Evolutionary conservation across 1,140 invertebrate genomes (phyloP).

Genomic region (Drosophila virilis): DNA sequence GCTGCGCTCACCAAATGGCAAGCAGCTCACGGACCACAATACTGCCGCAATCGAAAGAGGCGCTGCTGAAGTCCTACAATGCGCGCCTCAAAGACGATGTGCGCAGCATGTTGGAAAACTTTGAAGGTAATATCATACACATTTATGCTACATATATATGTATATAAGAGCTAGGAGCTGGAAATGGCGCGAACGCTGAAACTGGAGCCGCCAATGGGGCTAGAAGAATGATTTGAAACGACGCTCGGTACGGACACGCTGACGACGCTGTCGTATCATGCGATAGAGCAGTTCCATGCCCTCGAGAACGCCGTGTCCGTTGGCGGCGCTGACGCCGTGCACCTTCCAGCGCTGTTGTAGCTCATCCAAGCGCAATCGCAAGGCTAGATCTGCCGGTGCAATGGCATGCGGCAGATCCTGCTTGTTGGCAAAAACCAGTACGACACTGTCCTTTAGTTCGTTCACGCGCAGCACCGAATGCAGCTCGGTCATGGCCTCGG

Average conservation of each 20-base stretch:
- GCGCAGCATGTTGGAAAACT: conserved; percentile 98
- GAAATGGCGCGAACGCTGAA: neutral
- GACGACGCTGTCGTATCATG: conserved; percentile 39
- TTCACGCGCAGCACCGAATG: conserved; percentile 22
- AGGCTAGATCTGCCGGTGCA: conserved; percentile 11
- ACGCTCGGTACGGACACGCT: neutral
- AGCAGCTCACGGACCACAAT: conserved; percentile 84
- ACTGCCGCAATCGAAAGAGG: conserved; percentile 96
- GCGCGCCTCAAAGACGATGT: conserved; percentile 97
- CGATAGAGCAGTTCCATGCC: conserved; percentile 88
- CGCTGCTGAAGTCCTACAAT: conserved; percentile 96
- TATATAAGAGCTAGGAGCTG: neutral
- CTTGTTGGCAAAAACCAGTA: conserved; percentile 43
- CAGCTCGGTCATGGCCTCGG: conserved; percentile 22
- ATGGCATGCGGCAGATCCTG: conserved; percentile 33
- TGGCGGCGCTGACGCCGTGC: conserved; percentile 38
- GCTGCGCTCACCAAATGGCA: conserved; percentile 41
- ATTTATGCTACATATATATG: neutral
- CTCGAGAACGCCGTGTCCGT: conserved; percentile 70
- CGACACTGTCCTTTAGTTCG: conserved; percentile 24
- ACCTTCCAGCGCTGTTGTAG: conserved; percentile 44
- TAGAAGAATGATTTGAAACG: neutral
- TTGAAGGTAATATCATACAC: conserved; percentile 89
- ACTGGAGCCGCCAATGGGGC: no score
- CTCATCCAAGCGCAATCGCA: conserved; percentile 26